phyloP scores from a whole-genome alignment of 1,140 invertebrate species.

The Trichonephila clavipes region DNA sequence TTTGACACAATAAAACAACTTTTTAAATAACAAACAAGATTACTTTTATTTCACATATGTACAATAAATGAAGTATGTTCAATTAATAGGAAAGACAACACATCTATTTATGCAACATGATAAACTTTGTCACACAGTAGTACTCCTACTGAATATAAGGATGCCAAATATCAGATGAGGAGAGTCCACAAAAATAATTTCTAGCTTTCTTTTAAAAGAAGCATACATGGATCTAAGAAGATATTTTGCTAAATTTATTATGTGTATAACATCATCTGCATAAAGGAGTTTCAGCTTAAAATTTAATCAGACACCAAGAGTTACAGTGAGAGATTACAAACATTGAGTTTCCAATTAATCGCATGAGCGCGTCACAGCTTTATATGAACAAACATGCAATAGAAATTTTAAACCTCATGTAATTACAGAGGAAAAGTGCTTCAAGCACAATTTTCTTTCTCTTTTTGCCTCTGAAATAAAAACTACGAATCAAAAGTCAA shows the following conservation, averaged over 20 bases:
- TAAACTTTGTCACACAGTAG: slow-evolving; percentile 72
- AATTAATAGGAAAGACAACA: slow-evolving; percentile 75
- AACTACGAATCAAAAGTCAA: not conserved
- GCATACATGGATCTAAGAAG: slow-evolving; percentile 41
- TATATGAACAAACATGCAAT: slow-evolving; percentile 36
- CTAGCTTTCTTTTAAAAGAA: slow-evolving; percentile 73
- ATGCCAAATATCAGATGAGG: slow-evolving; percentile 66
- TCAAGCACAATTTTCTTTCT: not conserved
- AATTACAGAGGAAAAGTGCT: slow-evolving; percentile 24
- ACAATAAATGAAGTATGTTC: slow-evolving; percentile 74
- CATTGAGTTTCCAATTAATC: slow-evolving; percentile 15
- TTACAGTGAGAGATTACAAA: slow-evolving; percentile 46
- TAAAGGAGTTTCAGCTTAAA: slow-evolving; percentile 49
- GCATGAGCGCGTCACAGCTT: slow-evolving; percentile 1
- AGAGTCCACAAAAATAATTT: slow-evolving; percentile 76
- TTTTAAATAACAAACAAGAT: slow-evolving; percentile 77
- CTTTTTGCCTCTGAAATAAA: slow-evolving; percentile 20
- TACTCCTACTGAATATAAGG: slow-evolving; percentile 65
- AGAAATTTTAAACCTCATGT: slow-evolving; percentile 50
- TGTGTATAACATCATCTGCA: slow-evolving; percentile 63
- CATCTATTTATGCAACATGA: slow-evolving; percentile 75
- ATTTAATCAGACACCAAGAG: slow-evolving; percentile 58
- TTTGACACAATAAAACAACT: not conserved
- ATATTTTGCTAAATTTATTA: slow-evolving; percentile 39
- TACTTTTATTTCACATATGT: slow-evolving; percentile 77